Base-by-base conservation (phyloP, 2,797 vertebrate species). In the Melanotaenia nigrans region DNA sequence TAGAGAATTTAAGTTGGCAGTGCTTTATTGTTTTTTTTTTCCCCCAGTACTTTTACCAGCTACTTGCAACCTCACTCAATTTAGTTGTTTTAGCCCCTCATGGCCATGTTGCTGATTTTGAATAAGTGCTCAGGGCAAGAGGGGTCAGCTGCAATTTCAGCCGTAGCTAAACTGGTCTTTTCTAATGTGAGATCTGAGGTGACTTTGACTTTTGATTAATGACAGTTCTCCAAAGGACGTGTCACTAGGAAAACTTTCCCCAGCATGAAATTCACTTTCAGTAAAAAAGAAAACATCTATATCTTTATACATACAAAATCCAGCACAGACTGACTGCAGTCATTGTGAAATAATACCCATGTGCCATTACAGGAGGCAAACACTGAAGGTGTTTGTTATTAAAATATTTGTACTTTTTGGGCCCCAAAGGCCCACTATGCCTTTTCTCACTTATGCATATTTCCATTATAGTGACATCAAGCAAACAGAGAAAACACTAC, bases 191-290 rank as follows among this genome's bases (percentile, higher is more conserved):
- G 90, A 93, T 92, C 89, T 90, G 92, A 92, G 92, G 92, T 93
- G 92, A 93, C 92, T 93, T 93, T 93, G 92, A 93, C 90, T 93
- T 93, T 89, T 93, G 92, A 93, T 93, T 93, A 93, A 93, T 90
- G 92, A 92, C 90, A 89, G 86, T 90, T 90, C 88, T 90, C 89
- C 86, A 93, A 93, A 93, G 92, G 91, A 93, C 90, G 83, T 82
- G 86, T 92, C 83, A 84, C 85, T 81, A 68, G 88, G 74, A 87
- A 91, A 90, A 92, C 89, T 92, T 93, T 92, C 78, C 84, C 69
- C 83, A 30, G 83, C 86, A 79, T 73, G 59, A 82, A 91, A 90
- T 90, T 80, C 88, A 79, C 87, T 90, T 88, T 82, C 85, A 87
- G 82, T 85, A 78, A 86, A 88, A 86, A 77, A 77, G 76, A 78